Evolutionary conservation across 2,797 vertebrate genomes (phyloP).

Genomic region (Parauchenoglanis punctatus): DNA sequence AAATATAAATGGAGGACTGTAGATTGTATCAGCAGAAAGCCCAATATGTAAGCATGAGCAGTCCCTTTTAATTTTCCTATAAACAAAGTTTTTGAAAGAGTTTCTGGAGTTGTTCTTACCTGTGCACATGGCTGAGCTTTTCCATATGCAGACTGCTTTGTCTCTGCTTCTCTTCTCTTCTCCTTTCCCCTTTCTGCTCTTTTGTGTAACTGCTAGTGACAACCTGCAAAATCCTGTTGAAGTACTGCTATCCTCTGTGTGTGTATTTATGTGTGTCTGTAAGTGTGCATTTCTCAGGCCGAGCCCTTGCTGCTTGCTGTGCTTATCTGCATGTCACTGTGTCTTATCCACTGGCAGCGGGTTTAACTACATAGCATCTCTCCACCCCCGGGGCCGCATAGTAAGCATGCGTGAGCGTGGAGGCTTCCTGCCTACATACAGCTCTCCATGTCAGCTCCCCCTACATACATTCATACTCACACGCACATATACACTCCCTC

Average conservation of each 20-base stretch:
- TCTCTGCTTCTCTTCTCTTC: slow-evolving; percentile 70
- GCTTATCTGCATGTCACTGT: slow-evolving; percentile 57
- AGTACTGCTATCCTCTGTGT: slow-evolving; percentile 50
- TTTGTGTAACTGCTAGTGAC: slow-evolving; percentile 48
- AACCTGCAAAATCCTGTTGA: slow-evolving; percentile 60
- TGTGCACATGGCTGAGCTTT: slow-evolving; percentile 75
- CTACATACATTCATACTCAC: slow-evolving; percentile 39
- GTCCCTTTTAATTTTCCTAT: slow-evolving; percentile 1
- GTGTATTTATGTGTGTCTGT: slow-evolving; percentile 29
- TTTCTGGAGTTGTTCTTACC: slow-evolving; percentile 67
- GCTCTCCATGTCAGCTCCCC: slow-evolving; percentile 51
- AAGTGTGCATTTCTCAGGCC: slow-evolving; percentile 46
- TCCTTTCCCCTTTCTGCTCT: slow-evolving; percentile 40
- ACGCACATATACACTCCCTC: slow-evolving; percentile 40
- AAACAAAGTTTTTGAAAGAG: slow-evolving; percentile 35
- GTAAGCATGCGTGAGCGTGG: slow-evolving; percentile 58
- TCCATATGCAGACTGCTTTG: slow-evolving; percentile 73
- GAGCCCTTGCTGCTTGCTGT: slow-evolving; percentile 53
- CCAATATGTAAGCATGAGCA: neutral
- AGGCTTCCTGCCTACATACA: slow-evolving; percentile 60
- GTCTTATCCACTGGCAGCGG: slow-evolving; percentile 62
- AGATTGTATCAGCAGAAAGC: neutral
- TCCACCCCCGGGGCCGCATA: slow-evolving; percentile 64
- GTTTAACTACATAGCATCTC: slow-evolving; percentile 68
- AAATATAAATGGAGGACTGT: neutral